These are phyloP conservation scores for Silurus meridionalis DNA, from an alignment of 2,113 vertebrate species.

Conservation along the genomic window DNA sequence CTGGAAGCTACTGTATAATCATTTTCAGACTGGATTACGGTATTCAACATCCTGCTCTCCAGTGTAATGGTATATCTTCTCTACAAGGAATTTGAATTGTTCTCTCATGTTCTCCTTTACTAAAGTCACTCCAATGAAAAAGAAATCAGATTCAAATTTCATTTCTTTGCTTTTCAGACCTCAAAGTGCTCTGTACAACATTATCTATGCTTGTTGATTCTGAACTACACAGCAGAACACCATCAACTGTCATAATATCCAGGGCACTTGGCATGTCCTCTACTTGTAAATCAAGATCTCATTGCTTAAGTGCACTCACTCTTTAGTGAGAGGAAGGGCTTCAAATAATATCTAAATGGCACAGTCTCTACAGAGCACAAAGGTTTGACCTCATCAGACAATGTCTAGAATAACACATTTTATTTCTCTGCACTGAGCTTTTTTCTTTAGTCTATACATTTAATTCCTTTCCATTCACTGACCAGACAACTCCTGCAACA, in stretches of 20 bases:
- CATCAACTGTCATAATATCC: too few relatives aligned
- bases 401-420: background rate
- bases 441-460: background rate
- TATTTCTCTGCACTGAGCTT: background rate
- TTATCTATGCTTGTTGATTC: too few relatives aligned
- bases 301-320: too few relatives aligned
- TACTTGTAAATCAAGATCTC: too few relatives aligned
- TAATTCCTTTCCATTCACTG: background rate
- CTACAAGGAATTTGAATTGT: background rate
- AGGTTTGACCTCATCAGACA: too few relatives aligned
- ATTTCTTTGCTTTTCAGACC: too few relatives aligned
- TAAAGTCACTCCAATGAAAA: background rate
- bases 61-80: background rate
- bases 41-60: background rate
- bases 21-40: background rate
- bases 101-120: background rate
- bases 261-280: too few relatives aligned
- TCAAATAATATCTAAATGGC: background rate
- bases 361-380: too few relatives aligned
- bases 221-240: too few relatives aligned
- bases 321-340: too few relatives aligned
- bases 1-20: background rate
- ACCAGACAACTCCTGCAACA: background rate
- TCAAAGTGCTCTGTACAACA: too few relatives aligned
- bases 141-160: too few relatives aligned